Percentiles rank a stretch among this genome's conserved stretches.
phyloP scores from a whole-genome alignment of 2,888 invertebrate genomes.

The Candidula unifasciata region DNA sequence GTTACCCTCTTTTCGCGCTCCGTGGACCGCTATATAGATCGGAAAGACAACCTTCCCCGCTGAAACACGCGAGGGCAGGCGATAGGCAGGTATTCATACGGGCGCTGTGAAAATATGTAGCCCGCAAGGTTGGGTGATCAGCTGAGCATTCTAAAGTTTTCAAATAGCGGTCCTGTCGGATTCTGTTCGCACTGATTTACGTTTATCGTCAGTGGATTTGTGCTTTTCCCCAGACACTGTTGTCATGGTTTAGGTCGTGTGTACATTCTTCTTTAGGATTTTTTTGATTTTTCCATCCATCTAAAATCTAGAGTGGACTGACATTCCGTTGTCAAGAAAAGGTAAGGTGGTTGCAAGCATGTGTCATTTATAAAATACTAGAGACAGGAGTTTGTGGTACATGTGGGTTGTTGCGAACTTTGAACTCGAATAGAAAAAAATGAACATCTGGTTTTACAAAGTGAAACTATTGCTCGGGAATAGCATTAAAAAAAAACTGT shows the following conservation, averaged over 20 bases:
- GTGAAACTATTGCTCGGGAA: no score
- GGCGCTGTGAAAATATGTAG: conserved; percentile 21
- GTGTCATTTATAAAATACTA: no score
- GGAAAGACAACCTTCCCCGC: background rate
- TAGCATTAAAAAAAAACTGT: no score
- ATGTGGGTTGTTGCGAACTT: no score
- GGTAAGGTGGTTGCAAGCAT: no score
- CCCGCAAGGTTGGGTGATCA: background rate
- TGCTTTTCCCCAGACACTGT: background rate
- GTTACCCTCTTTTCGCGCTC: conserved; percentile 17
- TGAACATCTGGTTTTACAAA: no score
- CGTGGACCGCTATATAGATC: conserved; percentile 1
- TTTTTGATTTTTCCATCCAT: no score
- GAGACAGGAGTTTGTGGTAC: no score
- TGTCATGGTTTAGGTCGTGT: background rate
- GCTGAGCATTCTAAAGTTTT: background rate
- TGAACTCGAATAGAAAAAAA: no score
- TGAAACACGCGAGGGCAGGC: background rate
- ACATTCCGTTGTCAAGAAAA: no score
- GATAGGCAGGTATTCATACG: conserved; percentile 26
- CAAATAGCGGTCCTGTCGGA: background rate
- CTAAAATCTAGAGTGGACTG: no score
- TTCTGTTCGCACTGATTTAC: background rate
- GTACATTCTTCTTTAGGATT: background rate
- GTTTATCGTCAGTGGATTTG: background rate